phyloP scores from a whole-genome alignment of 2,888 invertebrate genomes.

The Drosophila anomalipes region DNA sequence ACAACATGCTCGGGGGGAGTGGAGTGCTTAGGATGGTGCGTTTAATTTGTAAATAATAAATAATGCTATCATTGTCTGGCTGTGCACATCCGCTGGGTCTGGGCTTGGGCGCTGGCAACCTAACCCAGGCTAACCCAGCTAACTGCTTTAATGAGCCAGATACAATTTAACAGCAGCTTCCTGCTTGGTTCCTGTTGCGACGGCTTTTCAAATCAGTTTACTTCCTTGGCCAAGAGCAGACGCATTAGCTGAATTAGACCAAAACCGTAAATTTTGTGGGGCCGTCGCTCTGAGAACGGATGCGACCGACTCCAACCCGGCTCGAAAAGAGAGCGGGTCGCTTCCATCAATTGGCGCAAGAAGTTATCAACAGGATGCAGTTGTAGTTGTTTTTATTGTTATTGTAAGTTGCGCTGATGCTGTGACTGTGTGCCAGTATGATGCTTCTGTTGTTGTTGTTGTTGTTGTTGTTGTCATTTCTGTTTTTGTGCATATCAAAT shows the following conservation, averaged over 20 bases:
- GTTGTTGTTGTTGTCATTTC: constrained; percentile 9
- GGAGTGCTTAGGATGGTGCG: constrained; percentile 24
- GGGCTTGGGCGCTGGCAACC: constrained; percentile 8
- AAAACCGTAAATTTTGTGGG: constrained; percentile 78
- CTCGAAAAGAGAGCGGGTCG: constrained; percentile 16
- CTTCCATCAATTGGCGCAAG: constrained; percentile 34
- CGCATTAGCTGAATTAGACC: constrained; percentile 71
- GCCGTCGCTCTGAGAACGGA: constrained; percentile 73
- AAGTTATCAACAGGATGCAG: constrained; percentile 63
- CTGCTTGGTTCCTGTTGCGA: constrained; percentile 76
- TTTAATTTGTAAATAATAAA: constrained; percentile 64
- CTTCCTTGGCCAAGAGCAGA: constrained; percentile 76
- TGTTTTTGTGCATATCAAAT: constrained; percentile 67
- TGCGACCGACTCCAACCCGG: constrained; percentile 48
- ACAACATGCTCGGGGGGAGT: constrained; percentile 13
- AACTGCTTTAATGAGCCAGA: constrained; percentile 77
- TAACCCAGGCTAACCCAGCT: constrained; percentile 31
- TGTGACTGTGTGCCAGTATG: constrained; percentile 12
- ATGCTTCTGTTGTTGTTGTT: constrained; percentile 5
- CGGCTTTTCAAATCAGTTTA: constrained; percentile 79
- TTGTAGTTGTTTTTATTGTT: constrained; percentile 29
- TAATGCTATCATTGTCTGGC: constrained; percentile 70
- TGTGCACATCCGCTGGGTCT: constrained; percentile 62
- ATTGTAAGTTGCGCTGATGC: constrained; percentile 14
- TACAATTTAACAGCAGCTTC: constrained; percentile 78